Evolutionary conservation across 2,888 invertebrate species (phyloP), one percentile per base, ranked within the genome.

Genomic region (Hemaris fuciformis): DNA sequence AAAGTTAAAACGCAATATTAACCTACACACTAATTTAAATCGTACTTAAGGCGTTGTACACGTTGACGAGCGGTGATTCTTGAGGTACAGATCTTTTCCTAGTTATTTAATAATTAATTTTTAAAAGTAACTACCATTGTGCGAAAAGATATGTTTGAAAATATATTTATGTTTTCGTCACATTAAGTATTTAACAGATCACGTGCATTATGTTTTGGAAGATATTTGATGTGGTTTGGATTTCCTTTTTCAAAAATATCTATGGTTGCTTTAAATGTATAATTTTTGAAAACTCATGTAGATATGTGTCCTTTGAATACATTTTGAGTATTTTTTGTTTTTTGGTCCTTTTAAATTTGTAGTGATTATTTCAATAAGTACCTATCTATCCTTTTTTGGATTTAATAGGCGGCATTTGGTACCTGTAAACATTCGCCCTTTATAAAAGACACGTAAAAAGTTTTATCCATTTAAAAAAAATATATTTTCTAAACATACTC

Each of bases 141-240:
- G 53, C 53, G 53, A 53, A 53, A 53, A 27, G 53, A 53, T 53
- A 53, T 53, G 53, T 27, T 53, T 18, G 27, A 18, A 53, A 53
- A 31, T 18, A 31, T 27, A 27, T 53, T 31, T 1, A 53, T 27
- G 2, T 18, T 53, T 53, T 31, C 31, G 15, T 53, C 18, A 18
- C 8, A 27, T 53, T 53, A 18, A 3, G 18, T 31, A 3, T 1
- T 15, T 53, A 6, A 27, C 10, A n/a, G 27, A 27, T 53, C 10
- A 10, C 27, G 8, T 20, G 10, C 13, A 34, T 46, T n/a, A 46
- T n/a, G n/a, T 46, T 13, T 13, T 22, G 1, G 27, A 6, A 53
- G 7, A 53, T 31, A 27, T 7, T 27, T 18, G 15, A 25, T 7
- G 15, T 53, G 1, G 15, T 15, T 27, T 2, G 2, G 15, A n/a